Base-by-base conservation (phyloP, 2,113 vertebrate species). In the Sander vitreus region DNA sequence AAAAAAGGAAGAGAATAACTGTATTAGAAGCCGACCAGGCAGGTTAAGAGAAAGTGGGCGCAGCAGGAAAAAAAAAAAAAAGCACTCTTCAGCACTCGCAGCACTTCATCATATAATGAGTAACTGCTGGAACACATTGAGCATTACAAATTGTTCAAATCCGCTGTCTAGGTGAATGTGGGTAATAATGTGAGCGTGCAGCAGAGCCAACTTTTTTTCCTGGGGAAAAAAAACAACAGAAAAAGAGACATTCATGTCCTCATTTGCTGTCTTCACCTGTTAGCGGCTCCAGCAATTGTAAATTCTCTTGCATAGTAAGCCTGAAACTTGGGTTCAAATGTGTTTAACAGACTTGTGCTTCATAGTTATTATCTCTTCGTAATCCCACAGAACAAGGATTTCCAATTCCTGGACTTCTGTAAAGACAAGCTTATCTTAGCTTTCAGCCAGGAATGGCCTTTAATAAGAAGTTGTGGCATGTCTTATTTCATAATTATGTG, bases 321-420 rank as follows among this genome's bases (percentile, higher is more conserved):
- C 48, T 74, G 47, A 67, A 81, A 62, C 18, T 30, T 57, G 83
- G 57, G 72, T 76, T 85, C 23, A 62, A 33, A 71, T 75, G 48
- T 81, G 54, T 80, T 57, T 48, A 79, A 76, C 76, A 68, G 78
- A 84, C 70, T 10, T 66, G 53, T 9, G 10, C 72, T 60, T 73
- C 36, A 6, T 48, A 8, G 57, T 64, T 57, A 70, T 83, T 73
- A 71, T 85, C 78, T 68, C 30, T 64, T 81, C 13, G 0, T 86
- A 88, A 88, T 77, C 81, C 70, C 63, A 39, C 65, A 51, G 55
- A 78, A 79, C 65, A 60, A 81, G 65, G 15, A 76, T 43, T 71
- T 83, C 51, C 43, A 45, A 73, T 68, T 73, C 70, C 66, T 73
- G 71, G 47, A 82, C 33, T 36, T 39, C 59, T 81, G 30, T 15